phyloP scores from a whole-genome alignment of 2,113 vertebrate species.

The Silurus glanis region DNA sequence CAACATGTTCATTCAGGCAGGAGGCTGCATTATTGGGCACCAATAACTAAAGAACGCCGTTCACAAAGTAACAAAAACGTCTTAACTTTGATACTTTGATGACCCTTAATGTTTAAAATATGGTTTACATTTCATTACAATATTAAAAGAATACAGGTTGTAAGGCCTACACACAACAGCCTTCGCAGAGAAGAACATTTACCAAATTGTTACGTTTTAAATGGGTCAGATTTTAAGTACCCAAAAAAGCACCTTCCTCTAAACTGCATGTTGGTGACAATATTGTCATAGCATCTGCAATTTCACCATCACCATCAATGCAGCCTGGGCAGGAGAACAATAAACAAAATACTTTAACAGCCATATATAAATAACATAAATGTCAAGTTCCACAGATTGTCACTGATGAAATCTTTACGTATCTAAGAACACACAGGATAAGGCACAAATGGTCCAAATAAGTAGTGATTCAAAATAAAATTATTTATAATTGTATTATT shows the following conservation, averaged over 20 bases:
- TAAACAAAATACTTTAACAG: not conserved
- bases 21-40: not conserved
- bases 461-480: not conserved
- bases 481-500: not conserved
- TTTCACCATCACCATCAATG: not conserved
- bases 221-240: not conserved
- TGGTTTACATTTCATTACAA: not conserved
- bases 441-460: not conserved
- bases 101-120: not conserved
- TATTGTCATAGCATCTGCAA: not conserved
- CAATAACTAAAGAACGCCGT: not conserved
- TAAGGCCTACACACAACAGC: not conserved
- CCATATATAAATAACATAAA: not conserved
- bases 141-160: not conserved
- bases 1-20: not conserved
- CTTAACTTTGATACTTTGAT: not conserved
- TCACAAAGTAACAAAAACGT: not conserved
- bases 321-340: no score
- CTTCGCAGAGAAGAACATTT: not conserved
- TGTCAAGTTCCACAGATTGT: not conserved
- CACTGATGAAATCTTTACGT: not conserved
- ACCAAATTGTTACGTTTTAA: not conserved
- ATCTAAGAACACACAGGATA: not conserved
- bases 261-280: not conserved
- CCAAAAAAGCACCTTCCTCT: not conserved